Conservation (phyloP, 1,140 invertebrate genomes). For the Pseudachorutes palmiensis region DNA sequence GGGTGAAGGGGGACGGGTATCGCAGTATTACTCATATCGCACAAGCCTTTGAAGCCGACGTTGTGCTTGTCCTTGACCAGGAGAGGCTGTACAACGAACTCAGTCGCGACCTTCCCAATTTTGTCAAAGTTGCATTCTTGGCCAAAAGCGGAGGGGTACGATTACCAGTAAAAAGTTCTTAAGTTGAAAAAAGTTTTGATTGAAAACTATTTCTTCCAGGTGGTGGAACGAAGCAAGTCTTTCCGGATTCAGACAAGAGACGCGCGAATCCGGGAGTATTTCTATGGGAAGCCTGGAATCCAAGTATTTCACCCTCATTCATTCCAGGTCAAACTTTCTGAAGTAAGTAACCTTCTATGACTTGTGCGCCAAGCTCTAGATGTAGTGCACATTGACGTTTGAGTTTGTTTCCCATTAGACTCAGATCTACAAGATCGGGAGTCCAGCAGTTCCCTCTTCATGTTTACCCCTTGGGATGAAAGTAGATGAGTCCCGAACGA, state of each 20-base stretch:
- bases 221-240: conserved; percentile 70
- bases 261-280: conserved; percentile 80
- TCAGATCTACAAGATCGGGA: conserved; percentile 85
- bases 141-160: conserved; percentile 93
- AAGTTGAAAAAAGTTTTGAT: too few species aligned
- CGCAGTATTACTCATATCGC: conserved; percentile 74
- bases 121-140: conserved; percentile 84
- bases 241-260: conserved; percentile 68
- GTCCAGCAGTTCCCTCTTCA: conserved; percentile 81
- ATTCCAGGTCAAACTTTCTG: conserved; percentile 78
- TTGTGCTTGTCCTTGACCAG: conserved; percentile 93
- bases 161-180: too few species aligned
- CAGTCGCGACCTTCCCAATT: conserved; percentile 81
- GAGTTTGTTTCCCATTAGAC: conserved; percentile 19
- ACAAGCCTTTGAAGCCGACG: conserved; percentile 84
- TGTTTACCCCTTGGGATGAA: conserved; percentile 94
- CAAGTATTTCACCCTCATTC: conserved; percentile 79
- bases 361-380: too few species aligned
- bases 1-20: conserved; percentile 86
- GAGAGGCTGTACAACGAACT: conserved; percentile 92
- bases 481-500: conserved; percentile 81
- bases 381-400: too few species aligned
- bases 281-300: conserved; percentile 64
- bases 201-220: too few species aligned
- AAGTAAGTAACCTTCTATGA: conserved; percentile 54